Evolutionary conservation across 1,140 invertebrate species (phyloP).

Genomic region (Drosophila ohnishii): DNA sequence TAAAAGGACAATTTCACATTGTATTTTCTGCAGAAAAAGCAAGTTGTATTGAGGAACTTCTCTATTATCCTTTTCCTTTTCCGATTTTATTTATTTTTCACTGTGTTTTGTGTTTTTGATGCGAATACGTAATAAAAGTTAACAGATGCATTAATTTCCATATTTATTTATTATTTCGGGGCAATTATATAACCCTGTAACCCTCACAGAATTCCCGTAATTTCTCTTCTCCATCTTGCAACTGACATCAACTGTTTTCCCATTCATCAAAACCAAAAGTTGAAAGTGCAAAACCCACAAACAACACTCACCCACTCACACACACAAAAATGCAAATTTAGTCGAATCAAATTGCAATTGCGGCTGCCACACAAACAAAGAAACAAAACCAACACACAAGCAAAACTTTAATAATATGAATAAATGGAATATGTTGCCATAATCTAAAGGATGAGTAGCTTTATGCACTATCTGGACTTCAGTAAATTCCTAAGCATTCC

Average conservation of each 20-base stretch:
- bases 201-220: slow-evolving; percentile 1
- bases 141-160: background rate
- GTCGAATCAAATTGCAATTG: slow-evolving; percentile 55
- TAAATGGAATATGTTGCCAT: slow-evolving; percentile 15
- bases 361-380: slow-evolving; percentile 28
- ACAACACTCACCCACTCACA: slow-evolving; percentile 23
- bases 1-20: background rate
- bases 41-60: no score
- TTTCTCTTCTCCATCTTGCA: slow-evolving; percentile 7
- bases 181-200: slow-evolving; percentile 15
- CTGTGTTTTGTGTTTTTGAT: background rate
- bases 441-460: background rate
- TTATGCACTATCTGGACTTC: slow-evolving; percentile 3
- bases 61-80: background rate
- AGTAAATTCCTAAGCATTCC: background rate
- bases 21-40: background rate
- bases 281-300: slow-evolving; percentile 29
- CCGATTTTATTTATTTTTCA: background rate
- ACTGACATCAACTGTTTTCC: slow-evolving; percentile 26
- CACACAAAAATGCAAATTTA: slow-evolving; percentile 57
- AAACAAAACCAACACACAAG: slow-evolving; percentile 1
- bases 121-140: slow-evolving; percentile 1
- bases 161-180: background rate
- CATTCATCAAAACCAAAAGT: slow-evolving; percentile 43
- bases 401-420: slow-evolving; percentile 50